Conservation (phyloP, 2,797 vertebrate species). For the Lycodopsis pacificus region DNA sequence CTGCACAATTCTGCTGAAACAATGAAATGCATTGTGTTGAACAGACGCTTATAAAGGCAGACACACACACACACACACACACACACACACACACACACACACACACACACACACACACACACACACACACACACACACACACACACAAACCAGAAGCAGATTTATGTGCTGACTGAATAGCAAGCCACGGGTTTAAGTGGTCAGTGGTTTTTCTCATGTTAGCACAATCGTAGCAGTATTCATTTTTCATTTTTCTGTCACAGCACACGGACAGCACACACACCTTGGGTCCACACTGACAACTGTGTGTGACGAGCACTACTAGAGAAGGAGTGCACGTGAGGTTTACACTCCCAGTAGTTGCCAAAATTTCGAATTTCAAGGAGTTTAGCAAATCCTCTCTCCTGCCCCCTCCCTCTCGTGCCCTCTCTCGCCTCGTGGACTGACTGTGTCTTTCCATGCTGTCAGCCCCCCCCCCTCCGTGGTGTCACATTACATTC, state of each 20-base stretch:
- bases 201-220: conserved; percentile 31
- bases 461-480: conserved; percentile 54
- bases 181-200: conserved; percentile 17
- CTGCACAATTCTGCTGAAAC: conserved; percentile 42
- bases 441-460: conserved; percentile 74
- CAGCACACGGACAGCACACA: conserved; percentile 1
- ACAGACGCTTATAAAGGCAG: conserved; percentile 10
- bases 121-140: conserved; percentile 14
- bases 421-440: conserved; percentile 24
- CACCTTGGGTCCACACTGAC: background rate
- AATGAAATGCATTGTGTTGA: conserved; percentile 30
- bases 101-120: conserved; percentile 2
- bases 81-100: conserved; percentile 10
- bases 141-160: conserved; percentile 21
- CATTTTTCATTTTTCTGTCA: conserved; percentile 5
- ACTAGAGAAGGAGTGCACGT: background rate
- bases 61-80: background rate
- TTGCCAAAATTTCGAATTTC: conserved; percentile 28
- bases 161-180: conserved; percentile 19
- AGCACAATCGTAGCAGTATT: conserved; percentile 5
- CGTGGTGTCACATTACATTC: conserved; percentile 71
- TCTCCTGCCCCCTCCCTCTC: conserved; percentile 17
- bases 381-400: conserved; percentile 45
- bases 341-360: conserved; percentile 23
- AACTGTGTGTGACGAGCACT: background rate